Percentiles rank a stretch among this genome's conserved stretches.
Conservation (phyloP, 2,797 vertebrate species). For the Acrossocheilus fasciatus region DNA sequence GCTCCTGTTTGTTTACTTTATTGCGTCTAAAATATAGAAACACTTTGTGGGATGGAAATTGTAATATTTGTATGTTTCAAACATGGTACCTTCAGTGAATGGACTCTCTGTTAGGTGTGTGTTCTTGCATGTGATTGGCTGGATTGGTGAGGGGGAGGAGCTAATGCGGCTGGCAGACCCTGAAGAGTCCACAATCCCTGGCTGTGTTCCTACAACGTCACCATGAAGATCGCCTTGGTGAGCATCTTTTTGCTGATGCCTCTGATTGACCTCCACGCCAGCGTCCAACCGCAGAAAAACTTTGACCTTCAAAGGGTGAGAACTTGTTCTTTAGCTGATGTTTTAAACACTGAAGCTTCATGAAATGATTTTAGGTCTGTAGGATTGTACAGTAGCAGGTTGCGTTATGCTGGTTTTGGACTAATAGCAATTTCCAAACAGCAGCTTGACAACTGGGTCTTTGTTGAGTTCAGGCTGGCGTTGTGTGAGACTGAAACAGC, state of each 20-base stretch:
- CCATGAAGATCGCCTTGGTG: constrained; percentile 72
- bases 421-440: not conserved
- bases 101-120: constrained; percentile 51
- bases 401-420: not conserved
- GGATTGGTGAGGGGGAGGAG: constrained; percentile 30
- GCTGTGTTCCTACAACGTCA: constrained; percentile 39
- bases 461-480: not conserved
- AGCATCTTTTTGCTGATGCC: constrained; percentile 69
- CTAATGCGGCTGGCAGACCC: constrained; percentile 38
- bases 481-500: not conserved
- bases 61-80: constrained; percentile 20
- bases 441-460: not conserved
- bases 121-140: constrained; percentile 46
- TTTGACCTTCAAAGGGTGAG: constrained; percentile 80
- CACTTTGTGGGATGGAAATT: constrained; percentile 8
- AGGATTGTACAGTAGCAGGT: not conserved
- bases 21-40: not conserved
- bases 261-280: constrained; percentile 60
- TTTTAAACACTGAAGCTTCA: not conserved
- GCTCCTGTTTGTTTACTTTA: not conserved
- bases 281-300: constrained; percentile 77
- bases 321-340: not conserved
- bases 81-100: constrained; percentile 45
- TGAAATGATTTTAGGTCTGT: not conserved
- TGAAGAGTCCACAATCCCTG: constrained; percentile 28